Evolutionary conservation across 2,797 vertebrate species (phyloP).

Genomic region (Chaetodon trifasciatus): DNA sequence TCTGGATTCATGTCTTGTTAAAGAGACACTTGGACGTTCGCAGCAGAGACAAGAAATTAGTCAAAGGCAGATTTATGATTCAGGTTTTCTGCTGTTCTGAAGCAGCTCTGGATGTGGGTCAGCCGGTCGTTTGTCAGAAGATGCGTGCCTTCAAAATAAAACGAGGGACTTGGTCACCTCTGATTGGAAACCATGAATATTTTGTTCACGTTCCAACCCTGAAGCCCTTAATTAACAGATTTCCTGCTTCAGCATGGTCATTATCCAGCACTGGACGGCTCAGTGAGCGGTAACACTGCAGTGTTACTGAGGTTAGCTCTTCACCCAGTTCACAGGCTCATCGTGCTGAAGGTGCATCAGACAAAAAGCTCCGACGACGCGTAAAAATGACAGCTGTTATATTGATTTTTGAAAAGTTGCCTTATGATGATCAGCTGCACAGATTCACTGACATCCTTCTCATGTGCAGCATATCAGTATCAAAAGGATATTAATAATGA

Average conservation of each 20-base stretch:
- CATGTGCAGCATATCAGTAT: neutral
- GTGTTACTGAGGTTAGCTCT: constrained; percentile 14
- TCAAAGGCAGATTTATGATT: neutral
- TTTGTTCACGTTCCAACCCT: constrained; percentile 28
- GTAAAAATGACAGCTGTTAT: neutral
- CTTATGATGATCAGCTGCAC: neutral
- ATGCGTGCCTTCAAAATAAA: neutral
- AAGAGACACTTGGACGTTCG: neutral
- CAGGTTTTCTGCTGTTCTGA: neutral
- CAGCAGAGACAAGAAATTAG: neutral
- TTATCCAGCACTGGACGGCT: constrained; percentile 27
- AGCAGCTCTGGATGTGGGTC: neutral
- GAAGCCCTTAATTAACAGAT: constrained; percentile 41
- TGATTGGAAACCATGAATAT: constrained; percentile 35
- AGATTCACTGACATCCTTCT: neutral
- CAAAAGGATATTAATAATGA: neutral
- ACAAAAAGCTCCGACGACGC: neutral
- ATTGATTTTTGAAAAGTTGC: neutral
- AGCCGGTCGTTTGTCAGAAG: too few species aligned
- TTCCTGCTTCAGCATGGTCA: constrained; percentile 26
- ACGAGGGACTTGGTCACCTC: neutral
- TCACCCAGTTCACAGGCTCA: neutral
- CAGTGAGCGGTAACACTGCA: constrained; percentile 22
- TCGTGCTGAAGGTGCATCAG: neutral
- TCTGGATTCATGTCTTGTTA: neutral